Percentiles rank a stretch among this genome's conserved stretches.
Evolutionary conservation across 2,797 vertebrate species (phyloP).

Genomic region (Netta rufina): DNA sequence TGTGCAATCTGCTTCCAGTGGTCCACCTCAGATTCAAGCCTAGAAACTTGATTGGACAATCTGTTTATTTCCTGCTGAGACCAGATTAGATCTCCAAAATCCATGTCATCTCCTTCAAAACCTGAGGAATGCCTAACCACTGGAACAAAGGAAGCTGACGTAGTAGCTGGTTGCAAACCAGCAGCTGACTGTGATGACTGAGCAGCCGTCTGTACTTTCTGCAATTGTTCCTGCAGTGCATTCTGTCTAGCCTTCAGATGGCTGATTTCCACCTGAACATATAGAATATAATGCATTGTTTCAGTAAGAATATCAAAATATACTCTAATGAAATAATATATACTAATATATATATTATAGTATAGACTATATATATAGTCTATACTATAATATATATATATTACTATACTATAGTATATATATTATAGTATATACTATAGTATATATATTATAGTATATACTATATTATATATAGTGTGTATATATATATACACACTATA

Average conservation of each 20-base stretch:
- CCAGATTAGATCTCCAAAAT: constrained; percentile 93
- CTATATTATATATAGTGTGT: no score
- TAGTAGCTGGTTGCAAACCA: constrained; percentile 64
- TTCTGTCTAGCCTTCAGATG: constrained; percentile 94
- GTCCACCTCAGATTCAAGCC: constrained; percentile 88
- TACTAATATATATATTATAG: no score
- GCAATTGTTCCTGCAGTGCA: constrained; percentile 90
- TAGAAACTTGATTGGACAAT: constrained; percentile 88
- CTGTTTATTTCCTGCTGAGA: constrained; percentile 98
- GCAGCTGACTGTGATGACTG: constrained; percentile 66
- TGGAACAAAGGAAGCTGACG: constrained; percentile 79
- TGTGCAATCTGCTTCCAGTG: constrained; percentile 93
- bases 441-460: no score
- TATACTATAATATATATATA: no score
- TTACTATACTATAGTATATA: no score
- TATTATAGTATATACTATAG: no score
- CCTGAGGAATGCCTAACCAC: constrained; percentile 72
- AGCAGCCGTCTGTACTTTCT: constrained; percentile 84
- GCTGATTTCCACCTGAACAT: constrained; percentile 91
- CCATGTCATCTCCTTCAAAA: constrained; percentile 91
- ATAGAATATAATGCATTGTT: not conserved
- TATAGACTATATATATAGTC: no score
- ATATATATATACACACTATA: no score
- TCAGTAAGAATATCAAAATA: not conserved
- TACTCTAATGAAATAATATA: not conserved